phyloP scores from a whole-genome alignment of 2,113 vertebrate species.

The Scortum barcoo region DNA sequence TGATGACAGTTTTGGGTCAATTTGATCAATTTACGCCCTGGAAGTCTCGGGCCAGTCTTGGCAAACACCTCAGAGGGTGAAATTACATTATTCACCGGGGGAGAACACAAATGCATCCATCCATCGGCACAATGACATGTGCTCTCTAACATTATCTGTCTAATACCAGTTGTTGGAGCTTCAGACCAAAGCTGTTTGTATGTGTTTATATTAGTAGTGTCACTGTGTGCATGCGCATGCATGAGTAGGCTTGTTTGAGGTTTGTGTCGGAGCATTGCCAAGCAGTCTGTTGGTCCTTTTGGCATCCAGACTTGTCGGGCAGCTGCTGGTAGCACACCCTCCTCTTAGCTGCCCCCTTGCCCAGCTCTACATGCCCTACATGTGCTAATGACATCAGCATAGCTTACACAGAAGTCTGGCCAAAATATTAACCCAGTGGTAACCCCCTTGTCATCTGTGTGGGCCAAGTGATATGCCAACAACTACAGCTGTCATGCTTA shows the following conservation, averaged over 20 bases:
- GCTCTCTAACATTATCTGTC: slow-evolving; percentile 42
- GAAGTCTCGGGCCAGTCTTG: slow-evolving; percentile 38
- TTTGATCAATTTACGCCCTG: slow-evolving; percentile 53
- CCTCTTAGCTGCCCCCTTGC: slow-evolving; percentile 9
- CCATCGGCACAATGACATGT: slow-evolving; percentile 42
- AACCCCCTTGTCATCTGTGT: slow-evolving; percentile 4
- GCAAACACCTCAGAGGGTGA: slow-evolving; percentile 43
- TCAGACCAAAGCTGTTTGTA: slow-evolving; percentile 7
- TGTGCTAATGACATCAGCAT: slow-evolving; percentile 48
- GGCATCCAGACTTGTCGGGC: slow-evolving; percentile 35
- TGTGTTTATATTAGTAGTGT: slow-evolving; percentile 20
- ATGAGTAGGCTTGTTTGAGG: slow-evolving; percentile 36
- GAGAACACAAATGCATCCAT: slow-evolving; percentile 23
- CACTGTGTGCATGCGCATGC: slow-evolving; percentile 28
- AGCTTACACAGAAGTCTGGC: slow-evolving; percentile 20
- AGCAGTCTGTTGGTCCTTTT: neutral
- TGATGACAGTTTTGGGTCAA: slow-evolving; percentile 53
- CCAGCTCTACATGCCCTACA: slow-evolving; percentile 19
- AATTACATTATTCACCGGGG: slow-evolving; percentile 47
- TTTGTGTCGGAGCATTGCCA: slow-evolving; percentile 36
- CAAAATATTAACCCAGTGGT: slow-evolving; percentile 43
- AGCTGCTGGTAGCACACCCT: slow-evolving; percentile 62
- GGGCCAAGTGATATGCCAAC: slow-evolving; percentile 8
- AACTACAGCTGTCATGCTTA: neutral
- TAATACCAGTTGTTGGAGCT: slow-evolving; percentile 33